Base-by-base conservation (phyloP, 2,888 invertebrate species). In the Dryobota labecula region DNA sequence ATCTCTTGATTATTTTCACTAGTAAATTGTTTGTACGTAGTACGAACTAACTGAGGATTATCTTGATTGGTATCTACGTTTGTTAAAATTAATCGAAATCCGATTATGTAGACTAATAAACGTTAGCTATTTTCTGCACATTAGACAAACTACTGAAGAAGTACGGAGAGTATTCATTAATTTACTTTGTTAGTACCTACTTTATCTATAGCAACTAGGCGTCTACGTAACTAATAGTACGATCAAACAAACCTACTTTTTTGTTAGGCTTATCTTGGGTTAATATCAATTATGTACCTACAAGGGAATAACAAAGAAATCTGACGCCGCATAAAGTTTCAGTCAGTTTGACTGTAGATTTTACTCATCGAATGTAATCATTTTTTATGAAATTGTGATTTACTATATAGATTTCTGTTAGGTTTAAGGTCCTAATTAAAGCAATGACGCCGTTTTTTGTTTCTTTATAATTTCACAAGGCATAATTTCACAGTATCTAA, bases 191-290 rank as follows among this genome's bases (percentile, higher is more conserved):
- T 65, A 45, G 64, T 65, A 73, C 43, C 24, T 58, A 54, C 56
- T 80, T 80, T 84, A 80, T 80, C 68, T 80, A 27, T 27, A 41
- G 33, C 49, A 73, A 68, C 80, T 73, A 74, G 65, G 49, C 33
- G 75, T 66, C 64, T 79, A 68, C 58, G 80, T 83, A 69, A 60
- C 49, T 79, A 79, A 66, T 83, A 74, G 80, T 68, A 61, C 9
- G 62, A 63, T 63, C 84, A 75, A 80, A 80, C 84, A 84, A 75
- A 80, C 80, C 84, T 80, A 80, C 76, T 80, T 80, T 83, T 75
- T 84, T 79, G 38, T 38, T 43, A 6, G 43, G 38, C 81, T 80
- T 84, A 84, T 84, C 84, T 70, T 75, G 58, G 84, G 79, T 73
- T 64, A 66, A 65, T n/a, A 72, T 51, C 80, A 73, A 79, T 73